phyloP scores from a whole-genome alignment of 1,140 invertebrate species.

The Drosophila ogumai region DNA sequence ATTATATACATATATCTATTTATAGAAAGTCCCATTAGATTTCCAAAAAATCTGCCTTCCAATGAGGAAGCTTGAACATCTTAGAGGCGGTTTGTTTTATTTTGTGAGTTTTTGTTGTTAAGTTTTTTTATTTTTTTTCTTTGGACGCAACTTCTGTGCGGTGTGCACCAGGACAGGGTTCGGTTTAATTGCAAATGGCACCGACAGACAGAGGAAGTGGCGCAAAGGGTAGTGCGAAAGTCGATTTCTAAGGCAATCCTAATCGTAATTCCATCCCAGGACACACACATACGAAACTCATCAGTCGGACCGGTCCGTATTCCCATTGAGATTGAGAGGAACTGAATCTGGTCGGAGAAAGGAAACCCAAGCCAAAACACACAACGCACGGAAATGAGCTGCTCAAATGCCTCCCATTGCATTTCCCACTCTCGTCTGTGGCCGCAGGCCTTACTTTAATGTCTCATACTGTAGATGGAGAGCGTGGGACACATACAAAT shows the following conservation, averaged over 20 bases:
- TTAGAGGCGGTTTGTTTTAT: too few species aligned
- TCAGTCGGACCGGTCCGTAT: constrained; percentile 1
- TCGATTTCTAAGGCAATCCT: constrained; percentile 29
- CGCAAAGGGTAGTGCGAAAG: constrained; percentile 20
- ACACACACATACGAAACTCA: constrained; percentile 7
- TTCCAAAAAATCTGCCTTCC: too few species aligned
- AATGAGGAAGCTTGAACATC: too few species aligned
- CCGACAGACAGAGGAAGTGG: background rate
- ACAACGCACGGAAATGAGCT: constrained; percentile 37
- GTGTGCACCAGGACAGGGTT: background rate
- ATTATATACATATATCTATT: too few species aligned
- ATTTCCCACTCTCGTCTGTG: constrained; percentile 25
- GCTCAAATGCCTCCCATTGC: constrained; percentile 41
- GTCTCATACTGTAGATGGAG: constrained; percentile 7
- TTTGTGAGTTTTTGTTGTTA: too few species aligned
- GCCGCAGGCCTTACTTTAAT: constrained; percentile 24
- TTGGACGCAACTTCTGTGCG: too few species aligned
- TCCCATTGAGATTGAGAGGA: constrained; percentile 5
- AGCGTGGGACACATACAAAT: background rate
- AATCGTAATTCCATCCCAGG: constrained; percentile 19
- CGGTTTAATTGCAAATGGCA: constrained; percentile 29
- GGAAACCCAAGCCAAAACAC: background rate
- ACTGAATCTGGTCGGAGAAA: constrained; percentile 1
- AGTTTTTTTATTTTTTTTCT: too few species aligned
- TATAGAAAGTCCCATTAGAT: too few species aligned